phyloP scores from a whole-genome alignment of 2,113 vertebrate genomes.

The Elgaria multicarinata region DNA sequence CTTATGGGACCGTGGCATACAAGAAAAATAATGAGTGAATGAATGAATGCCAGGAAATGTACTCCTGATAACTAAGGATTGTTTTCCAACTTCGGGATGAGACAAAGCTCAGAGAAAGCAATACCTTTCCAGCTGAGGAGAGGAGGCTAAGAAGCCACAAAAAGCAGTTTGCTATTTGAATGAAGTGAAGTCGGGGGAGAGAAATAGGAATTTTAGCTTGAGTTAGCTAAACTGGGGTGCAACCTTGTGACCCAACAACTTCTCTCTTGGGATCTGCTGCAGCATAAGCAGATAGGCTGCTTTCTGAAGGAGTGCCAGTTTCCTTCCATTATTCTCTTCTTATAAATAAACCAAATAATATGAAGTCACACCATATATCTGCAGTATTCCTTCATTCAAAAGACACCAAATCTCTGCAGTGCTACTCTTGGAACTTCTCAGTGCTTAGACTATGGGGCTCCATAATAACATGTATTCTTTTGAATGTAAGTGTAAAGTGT shows the following conservation, averaged over 20 bases:
- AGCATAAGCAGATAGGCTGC: background rate
- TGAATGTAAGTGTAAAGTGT: background rate
- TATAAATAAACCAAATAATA: background rate
- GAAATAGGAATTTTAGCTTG: background rate
- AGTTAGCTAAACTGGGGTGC: background rate
- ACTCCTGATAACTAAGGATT: background rate
- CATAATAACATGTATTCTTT: background rate
- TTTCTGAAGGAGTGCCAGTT: background rate
- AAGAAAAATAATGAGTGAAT: background rate
- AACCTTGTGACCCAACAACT: background rate
- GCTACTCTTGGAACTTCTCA: background rate
- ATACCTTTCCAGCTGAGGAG: background rate
- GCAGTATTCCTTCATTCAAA: background rate
- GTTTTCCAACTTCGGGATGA: background rate
- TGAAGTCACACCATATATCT: background rate
- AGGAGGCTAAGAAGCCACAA: background rate
- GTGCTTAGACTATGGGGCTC: background rate
- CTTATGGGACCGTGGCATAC: background rate
- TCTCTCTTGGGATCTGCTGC: background rate
- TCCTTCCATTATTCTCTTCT: background rate
- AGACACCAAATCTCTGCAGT: background rate
- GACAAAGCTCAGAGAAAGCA: background rate
- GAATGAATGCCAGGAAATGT: background rate
- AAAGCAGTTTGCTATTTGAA: background rate
- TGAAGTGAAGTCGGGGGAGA: background rate